A percentile compares a stretch with the other conserved stretches of the same genome.
These are phyloP conservation scores for Folsomia candida DNA, from an alignment of 2,888 invertebrate species.

Conservation along the genomic window DNA sequence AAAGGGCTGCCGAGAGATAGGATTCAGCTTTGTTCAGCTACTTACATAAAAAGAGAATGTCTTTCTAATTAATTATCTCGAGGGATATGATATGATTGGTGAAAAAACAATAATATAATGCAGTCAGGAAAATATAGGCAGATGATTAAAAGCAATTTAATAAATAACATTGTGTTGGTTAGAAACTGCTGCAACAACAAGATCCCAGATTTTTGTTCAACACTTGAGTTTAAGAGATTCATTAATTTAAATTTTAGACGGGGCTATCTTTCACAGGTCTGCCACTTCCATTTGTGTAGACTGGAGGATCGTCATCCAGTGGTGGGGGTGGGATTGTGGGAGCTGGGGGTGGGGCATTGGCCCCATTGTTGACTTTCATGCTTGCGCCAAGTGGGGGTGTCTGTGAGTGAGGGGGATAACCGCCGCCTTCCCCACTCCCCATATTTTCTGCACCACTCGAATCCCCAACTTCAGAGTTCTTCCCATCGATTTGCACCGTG, in stretches of 20 bases:
- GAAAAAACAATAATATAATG: too few species aligned
- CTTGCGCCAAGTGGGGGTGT: constrained; percentile 43
- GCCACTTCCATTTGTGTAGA: constrained; percentile 46
- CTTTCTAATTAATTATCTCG: too few species aligned
- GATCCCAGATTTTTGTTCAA: too few species aligned
- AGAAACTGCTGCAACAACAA: too few species aligned
- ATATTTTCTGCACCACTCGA: constrained; percentile 46
- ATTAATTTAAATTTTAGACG: constrained; percentile 46
- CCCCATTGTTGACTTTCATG: constrained; percentile 39
- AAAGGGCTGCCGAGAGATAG: background rate
- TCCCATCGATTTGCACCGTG: constrained; percentile 48
- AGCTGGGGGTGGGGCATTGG: constrained; percentile 44
- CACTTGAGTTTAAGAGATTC: too few species aligned
- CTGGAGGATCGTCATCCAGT: constrained; percentile 41
- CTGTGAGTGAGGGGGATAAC: constrained; percentile 44
- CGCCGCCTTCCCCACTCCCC: constrained; percentile 36
- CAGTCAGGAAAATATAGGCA: too few species aligned
- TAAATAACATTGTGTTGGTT: too few species aligned
- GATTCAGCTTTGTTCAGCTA: background rate
- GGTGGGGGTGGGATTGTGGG: constrained; percentile 48
- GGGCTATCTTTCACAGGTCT: constrained; percentile 50
- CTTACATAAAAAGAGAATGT: too few species aligned
- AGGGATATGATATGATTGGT: too few species aligned
- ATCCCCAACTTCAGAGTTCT: constrained; percentile 45
- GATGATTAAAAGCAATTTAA: too few species aligned